Conservation (phyloP, 2,797 vertebrate species). For the Rallus crepitans region DNA sequence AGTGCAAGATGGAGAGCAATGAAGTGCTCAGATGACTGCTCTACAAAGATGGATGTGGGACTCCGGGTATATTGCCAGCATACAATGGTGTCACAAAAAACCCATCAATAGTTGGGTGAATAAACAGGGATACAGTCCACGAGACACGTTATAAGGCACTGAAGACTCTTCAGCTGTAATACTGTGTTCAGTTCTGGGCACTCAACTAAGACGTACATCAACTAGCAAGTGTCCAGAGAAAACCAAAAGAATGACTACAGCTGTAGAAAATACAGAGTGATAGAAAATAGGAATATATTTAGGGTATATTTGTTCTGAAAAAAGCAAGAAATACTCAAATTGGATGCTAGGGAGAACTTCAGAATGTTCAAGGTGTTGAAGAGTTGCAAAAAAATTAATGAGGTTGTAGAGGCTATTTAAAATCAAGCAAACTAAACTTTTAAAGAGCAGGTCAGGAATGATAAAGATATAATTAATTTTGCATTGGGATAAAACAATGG, state of each 20-base stretch:
- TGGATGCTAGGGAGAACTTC: background rate
- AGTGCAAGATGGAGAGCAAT: background rate
- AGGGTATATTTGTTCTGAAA: background rate
- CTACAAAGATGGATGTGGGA: background rate
- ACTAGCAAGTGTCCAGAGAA: background rate
- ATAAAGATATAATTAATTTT: background rate
- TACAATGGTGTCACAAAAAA: background rate
- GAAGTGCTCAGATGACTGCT: background rate
- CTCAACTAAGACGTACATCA: background rate
- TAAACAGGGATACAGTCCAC: background rate
- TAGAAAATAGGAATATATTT: background rate
- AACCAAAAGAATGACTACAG: background rate
- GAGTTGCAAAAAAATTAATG: background rate
- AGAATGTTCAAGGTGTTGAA: background rate
- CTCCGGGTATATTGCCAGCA: background rate
- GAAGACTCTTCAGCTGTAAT: background rate
- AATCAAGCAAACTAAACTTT: background rate
- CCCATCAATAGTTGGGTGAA: rapidly evolving
- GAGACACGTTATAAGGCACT: background rate
- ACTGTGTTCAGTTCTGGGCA: background rate
- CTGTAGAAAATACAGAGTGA: background rate
- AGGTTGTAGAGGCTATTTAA: background rate
- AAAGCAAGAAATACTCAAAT: background rate
- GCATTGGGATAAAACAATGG: background rate
- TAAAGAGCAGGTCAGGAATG: background rate